A percentile compares a stretch with the other conserved stretches of the same genome.
Evolutionary conservation across 2,113 vertebrate species (phyloP).

Genomic region (Pangasianodon hypophthalmus): DNA sequence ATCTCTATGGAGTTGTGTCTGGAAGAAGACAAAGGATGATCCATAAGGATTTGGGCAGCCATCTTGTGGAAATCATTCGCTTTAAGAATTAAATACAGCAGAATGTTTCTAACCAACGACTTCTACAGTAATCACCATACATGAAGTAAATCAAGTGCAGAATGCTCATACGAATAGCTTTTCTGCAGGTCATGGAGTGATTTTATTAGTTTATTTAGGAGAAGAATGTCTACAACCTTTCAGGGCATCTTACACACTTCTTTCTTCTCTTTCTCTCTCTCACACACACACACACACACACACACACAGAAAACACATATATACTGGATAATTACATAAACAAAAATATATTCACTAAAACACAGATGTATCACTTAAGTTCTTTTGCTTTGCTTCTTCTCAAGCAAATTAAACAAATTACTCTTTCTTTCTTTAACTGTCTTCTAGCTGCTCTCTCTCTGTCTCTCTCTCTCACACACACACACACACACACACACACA

Average conservation of each 20-base stretch:
- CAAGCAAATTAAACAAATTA: background rate
- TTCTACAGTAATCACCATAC: background rate
- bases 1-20: background rate
- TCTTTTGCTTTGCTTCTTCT: background rate
- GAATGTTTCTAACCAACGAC: background rate
- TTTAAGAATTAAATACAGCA: background rate
- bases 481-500: slow-evolving; percentile 5
- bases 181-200: no score
- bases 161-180: background rate
- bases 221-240: background rate
- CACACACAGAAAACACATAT: background rate
- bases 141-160: background rate
- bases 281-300: no score
- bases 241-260: background rate
- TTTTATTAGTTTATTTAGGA: no score
- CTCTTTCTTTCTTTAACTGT: background rate
- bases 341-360: background rate
- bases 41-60: background rate
- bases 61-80: background rate
- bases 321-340: background rate
- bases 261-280: background rate
- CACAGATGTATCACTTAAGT: background rate
- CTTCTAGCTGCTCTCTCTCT: background rate
- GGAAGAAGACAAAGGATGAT: background rate
- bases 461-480: background rate